Base-by-base conservation (phyloP, 2,797 vertebrate genomes). In the Microctenopoma stevenorrisi region DNA sequence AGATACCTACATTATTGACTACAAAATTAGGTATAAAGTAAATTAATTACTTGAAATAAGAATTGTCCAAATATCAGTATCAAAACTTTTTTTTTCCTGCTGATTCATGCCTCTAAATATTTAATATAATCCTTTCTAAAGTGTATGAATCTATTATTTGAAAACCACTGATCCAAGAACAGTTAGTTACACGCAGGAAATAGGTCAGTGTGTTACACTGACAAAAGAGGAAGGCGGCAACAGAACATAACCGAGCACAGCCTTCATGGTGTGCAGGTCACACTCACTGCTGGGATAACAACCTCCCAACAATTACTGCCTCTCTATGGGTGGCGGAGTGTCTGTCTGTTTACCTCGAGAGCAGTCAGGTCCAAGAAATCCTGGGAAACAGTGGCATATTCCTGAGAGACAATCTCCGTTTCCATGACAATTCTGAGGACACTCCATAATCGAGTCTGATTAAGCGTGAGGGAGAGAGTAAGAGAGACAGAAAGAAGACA, bases 331-430 rank as follows among this genome's bases (percentile, higher is more conserved):
- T n/a, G 54, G 43, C 30, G 16, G 25, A 26, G 60, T 58, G 60
- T 55, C 37, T 48, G 63, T 60, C 35, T 68, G 15, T 51, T 85
- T 95, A 99, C 98, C 97, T 97, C 97, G 94, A 0, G 97, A 98
- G 94, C 98, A 99, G 93, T 99, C 98, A 0, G 97, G 97, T 64
- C 97, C 97, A 78, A 99, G 94, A 90, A 98, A 99, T 62, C 97
- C 98, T 15, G 97, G 95, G 88, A 99, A 99, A 95, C 98, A 99
- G 91, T 98, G 97, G 85, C 98, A 99, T 57, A 96, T 95, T 94
- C 98, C 98, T 75, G 97, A 98, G 86, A 98, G 96, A 76, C 98
- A 99, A 82, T 99, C 97, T 62, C 98, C 97, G 72, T 99, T 99
- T 85, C 98, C 97, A 94, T 99, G 97, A 91, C 98, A 99, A 93